Percentiles rank a stretch among this genome's conserved stretches.
phyloP scores from a whole-genome alignment of 2,113 vertebrate species.

The Caracal caracal region DNA sequence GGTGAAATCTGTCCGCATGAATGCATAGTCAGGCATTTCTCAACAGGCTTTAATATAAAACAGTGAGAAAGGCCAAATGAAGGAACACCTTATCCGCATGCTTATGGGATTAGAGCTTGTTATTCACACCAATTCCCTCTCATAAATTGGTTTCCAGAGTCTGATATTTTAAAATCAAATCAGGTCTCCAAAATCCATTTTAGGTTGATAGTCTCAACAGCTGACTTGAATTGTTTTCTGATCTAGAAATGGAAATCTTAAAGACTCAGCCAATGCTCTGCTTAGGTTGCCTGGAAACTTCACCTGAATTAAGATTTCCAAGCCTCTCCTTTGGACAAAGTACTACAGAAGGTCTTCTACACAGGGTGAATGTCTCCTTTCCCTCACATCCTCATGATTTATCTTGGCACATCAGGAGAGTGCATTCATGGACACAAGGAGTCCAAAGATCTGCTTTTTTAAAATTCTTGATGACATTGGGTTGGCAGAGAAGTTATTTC shows the following conservation, averaged over 20 bases:
- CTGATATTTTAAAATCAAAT: constrained; percentile 51
- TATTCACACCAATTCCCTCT: constrained; percentile 23
- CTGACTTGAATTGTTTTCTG: constrained; percentile 42
- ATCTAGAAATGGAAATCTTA: constrained; percentile 5
- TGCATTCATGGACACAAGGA: not conserved
- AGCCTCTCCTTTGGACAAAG: not conserved
- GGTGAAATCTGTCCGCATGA: not conserved
- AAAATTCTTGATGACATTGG: not conserved
- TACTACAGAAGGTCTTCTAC: not conserved
- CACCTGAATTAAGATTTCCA: not conserved
- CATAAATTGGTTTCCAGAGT: constrained; percentile 41
- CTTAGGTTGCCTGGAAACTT: not conserved
- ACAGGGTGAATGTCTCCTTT: not conserved
- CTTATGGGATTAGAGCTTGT: constrained; percentile 24
- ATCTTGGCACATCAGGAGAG: not conserved
- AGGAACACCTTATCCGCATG: not conserved
- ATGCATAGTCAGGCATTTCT: not conserved
- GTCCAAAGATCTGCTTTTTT: not conserved
- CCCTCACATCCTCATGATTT: not conserved
- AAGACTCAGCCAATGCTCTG: not conserved
- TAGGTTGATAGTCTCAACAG: constrained; percentile 7
- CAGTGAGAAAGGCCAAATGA: not conserved
- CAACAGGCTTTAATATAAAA: not conserved
- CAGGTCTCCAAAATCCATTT: constrained; percentile 55
- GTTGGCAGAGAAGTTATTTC: not conserved